Percentiles rank a stretch among this genome's conserved stretches.
Evolutionary conservation across 1,140 invertebrate genomes (phyloP).

Genomic region (Penaeus japonicus): DNA sequence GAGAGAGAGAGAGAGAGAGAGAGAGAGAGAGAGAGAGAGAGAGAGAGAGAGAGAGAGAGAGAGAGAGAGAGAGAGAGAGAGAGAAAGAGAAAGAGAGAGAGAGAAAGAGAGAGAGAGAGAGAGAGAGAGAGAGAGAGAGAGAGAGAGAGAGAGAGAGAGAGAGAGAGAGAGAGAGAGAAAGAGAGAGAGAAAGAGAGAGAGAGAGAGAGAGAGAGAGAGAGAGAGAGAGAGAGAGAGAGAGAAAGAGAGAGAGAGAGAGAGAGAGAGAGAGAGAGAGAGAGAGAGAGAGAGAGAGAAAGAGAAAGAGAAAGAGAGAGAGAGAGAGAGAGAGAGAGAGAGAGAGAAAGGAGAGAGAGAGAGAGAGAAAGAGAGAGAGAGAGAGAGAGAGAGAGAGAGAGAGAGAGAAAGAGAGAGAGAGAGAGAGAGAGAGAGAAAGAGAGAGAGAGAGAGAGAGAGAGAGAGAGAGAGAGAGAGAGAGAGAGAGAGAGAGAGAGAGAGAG

Average conservation of each 20-base stretch:
- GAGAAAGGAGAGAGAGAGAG: background rate
- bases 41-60: background rate
- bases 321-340: conserved; percentile 28
- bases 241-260: background rate
- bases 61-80: background rate
- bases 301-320: conserved; percentile 28
- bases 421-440: background rate
- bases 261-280: background rate
- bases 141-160: too few relatives aligned
- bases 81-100: background rate
- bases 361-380: background rate
- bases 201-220: background rate
- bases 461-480: background rate
- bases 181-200: background rate
- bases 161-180: background rate
- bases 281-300: conserved; percentile 17
- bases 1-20: background rate
- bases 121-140: background rate
- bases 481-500: too few relatives aligned
- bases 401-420: background rate
- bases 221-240: background rate
- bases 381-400: conserved; percentile 1
- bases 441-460: background rate
- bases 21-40: too few relatives aligned
- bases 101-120: background rate